phyloP scores from a whole-genome alignment of 2,888 invertebrate species.

The Lepidocyrtinus sp. region DNA sequence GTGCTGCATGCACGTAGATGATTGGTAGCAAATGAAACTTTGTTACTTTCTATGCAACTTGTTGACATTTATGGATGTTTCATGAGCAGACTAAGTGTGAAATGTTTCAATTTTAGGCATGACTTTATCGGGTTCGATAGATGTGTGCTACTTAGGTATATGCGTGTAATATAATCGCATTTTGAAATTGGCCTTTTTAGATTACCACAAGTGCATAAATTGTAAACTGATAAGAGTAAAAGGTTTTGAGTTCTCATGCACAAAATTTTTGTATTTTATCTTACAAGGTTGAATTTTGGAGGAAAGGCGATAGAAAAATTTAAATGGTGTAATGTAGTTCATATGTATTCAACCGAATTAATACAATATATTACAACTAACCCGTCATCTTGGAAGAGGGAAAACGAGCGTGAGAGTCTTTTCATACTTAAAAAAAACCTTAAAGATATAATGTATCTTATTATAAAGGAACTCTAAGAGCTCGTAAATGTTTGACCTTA shows the following conservation, averaged over 20 bases:
- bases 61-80: too few species aligned
- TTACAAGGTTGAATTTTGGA: neutral
- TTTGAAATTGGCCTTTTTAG: too few species aligned
- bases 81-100: too few species aligned
- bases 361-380: neutral
- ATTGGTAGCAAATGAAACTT: too few species aligned
- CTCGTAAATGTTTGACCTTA: neutral
- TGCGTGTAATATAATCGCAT: too few species aligned
- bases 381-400: neutral
- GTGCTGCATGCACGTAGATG: too few species aligned
- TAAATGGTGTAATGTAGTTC: neutral
- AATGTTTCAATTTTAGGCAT: too few species aligned
- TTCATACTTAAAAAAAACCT: neutral
- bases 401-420: slow-evolving; percentile 1
- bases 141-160: too few species aligned
- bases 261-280: neutral
- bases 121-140: too few species aligned
- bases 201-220: neutral
- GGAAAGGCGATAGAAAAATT: neutral
- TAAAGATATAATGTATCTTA: neutral
- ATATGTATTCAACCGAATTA: too few species aligned
- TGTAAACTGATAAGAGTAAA: neutral
- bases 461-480: neutral
- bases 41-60: too few species aligned
- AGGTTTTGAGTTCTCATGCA: neutral